These are phyloP conservation scores for Deilephila porcellus DNA, from an alignment of 2,888 invertebrate genomes.

Conservation along the genomic window DNA sequence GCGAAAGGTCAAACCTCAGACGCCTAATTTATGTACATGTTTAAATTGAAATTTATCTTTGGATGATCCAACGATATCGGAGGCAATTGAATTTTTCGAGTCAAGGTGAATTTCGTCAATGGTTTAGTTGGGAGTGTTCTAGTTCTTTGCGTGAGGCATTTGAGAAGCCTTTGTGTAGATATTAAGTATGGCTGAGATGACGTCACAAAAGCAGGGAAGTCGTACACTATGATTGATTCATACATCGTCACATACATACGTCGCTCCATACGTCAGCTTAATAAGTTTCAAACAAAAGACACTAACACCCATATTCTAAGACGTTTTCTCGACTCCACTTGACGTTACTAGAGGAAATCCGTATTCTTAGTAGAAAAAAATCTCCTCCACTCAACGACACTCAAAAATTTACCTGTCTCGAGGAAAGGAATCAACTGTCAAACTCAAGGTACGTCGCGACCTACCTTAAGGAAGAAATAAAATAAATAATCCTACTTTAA, in stretches of 20 bases:
- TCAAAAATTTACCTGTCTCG: too few relatives aligned
- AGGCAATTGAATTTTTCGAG: constrained; percentile 6
- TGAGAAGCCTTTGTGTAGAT: background rate
- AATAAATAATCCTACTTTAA: too few relatives aligned
- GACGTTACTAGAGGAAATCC: too few relatives aligned
- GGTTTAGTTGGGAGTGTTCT: background rate
- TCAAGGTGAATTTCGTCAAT: constrained; percentile 26
- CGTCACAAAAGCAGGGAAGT: background rate
- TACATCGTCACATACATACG: background rate
- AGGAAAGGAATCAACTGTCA: too few relatives aligned
- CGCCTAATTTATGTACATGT: constrained; percentile 21
- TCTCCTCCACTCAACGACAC: too few relatives aligned
- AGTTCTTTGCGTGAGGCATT: background rate
- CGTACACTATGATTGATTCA: background rate
- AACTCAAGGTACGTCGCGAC: too few relatives aligned
- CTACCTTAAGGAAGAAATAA: too few relatives aligned
- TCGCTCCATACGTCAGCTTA: too few relatives aligned
- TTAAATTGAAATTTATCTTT: constrained; percentile 26
- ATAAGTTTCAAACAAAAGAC: too few relatives aligned
- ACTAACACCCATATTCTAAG: too few relatives aligned
- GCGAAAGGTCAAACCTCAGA: constrained; percentile 7
- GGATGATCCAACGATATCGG: constrained; percentile 23
- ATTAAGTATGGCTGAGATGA: background rate
- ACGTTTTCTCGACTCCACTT: too few relatives aligned
- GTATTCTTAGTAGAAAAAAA: too few relatives aligned